phyloP scores from a whole-genome alignment of 2,113 vertebrate genomes.

The Genyomyrus donnyi region DNA sequence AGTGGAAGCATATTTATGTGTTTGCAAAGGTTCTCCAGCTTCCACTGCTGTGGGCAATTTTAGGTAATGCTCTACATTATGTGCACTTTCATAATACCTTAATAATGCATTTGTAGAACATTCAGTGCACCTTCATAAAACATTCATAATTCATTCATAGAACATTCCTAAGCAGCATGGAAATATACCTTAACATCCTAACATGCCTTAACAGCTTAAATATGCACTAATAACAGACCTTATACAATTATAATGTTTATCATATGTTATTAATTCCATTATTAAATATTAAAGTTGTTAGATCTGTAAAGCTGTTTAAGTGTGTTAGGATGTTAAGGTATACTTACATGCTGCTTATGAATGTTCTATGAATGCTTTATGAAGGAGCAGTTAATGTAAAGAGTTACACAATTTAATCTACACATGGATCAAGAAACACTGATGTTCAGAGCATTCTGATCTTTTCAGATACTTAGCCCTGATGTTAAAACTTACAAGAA shows the following conservation, averaged over 20 bases:
- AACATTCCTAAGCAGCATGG: not conserved
- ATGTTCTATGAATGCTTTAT: not conserved
- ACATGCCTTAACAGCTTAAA: not conserved
- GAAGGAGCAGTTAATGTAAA: not conserved
- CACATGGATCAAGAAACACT: not conserved
- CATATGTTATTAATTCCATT: not conserved
- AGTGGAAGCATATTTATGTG: not conserved
- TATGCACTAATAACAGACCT: not conserved
- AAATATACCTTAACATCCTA: not conserved
- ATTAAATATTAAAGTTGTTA: too few species aligned
- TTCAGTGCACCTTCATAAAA: not conserved
- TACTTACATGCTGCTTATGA: not conserved
- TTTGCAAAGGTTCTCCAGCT: not conserved
- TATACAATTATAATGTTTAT: not conserved
- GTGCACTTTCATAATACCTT: not conserved
- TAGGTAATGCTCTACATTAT: not conserved
- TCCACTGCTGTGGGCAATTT: not conserved
- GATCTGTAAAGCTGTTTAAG: not conserved
- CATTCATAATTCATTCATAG: not conserved
- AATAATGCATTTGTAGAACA: not conserved
- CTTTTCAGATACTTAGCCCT: not conserved
- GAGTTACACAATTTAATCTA: not conserved
- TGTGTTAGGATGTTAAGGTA: not conserved
- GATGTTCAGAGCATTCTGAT: not conserved
- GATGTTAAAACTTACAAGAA: not conserved